Conservation (phyloP, 2,113 vertebrate species). For the Lipotes vexillifer region DNA sequence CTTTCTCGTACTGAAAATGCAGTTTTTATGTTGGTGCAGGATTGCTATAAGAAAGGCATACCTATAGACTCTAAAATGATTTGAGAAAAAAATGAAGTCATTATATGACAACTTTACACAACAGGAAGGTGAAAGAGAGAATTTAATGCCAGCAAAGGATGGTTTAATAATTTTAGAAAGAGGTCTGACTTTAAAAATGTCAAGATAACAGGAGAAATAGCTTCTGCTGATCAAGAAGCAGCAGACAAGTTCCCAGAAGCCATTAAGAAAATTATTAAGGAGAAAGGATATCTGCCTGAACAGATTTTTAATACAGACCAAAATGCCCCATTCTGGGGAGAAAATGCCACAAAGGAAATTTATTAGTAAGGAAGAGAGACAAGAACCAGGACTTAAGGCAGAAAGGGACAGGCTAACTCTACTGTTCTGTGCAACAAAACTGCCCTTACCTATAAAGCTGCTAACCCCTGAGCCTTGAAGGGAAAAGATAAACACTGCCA, state of each 20-base stretch:
- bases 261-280: background rate
- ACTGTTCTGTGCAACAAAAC: background rate
- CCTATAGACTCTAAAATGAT: background rate
- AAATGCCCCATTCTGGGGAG: background rate
- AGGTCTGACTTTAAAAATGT: background rate
- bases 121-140: background rate
- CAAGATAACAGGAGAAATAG: background rate
- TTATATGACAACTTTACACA: background rate
- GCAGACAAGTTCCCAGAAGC: background rate
- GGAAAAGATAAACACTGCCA: background rate
- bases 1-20: background rate
- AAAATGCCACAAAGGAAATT: background rate
- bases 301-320: background rate
- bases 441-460: background rate
- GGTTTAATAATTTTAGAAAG: background rate
- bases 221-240: background rate
- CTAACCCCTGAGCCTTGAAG: background rate
- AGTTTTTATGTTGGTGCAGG: background rate
- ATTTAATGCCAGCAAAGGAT: background rate
- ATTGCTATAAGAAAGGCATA: background rate
- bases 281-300: background rate
- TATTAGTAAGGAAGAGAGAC: background rate
- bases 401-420: background rate
- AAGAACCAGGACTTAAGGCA: background rate
- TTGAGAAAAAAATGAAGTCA: background rate